A percentile compares a stretch with the other conserved stretches of the same genome.
Evolutionary conservation across 2,888 invertebrate species (phyloP).

Genomic region (Drosophila stalkeri): DNA sequence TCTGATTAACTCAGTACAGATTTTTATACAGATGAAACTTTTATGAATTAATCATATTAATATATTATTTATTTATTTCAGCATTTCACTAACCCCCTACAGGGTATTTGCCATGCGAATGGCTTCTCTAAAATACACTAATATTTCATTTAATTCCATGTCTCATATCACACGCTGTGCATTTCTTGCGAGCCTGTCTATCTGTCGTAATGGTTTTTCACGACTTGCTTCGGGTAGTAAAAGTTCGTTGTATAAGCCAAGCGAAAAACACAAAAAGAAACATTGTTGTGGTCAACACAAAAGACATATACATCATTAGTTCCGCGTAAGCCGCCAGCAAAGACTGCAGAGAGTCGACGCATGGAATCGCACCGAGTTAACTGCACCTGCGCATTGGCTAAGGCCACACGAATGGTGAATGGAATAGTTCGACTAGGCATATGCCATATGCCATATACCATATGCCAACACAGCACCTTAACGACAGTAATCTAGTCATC

Average conservation of each 20-base stretch:
- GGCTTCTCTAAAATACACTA: background rate
- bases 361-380: constrained; percentile 46
- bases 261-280: constrained; percentile 15
- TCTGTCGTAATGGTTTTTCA: constrained; percentile 56
- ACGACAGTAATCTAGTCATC: constrained; percentile 24
- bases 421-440: constrained; percentile 22
- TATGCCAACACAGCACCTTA: constrained; percentile 14
- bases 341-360: constrained; percentile 17
- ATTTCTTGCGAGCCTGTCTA: constrained; percentile 10
- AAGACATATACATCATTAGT: constrained; percentile 63
- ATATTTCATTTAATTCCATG: constrained; percentile 23
- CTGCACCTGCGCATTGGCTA: constrained; percentile 54
- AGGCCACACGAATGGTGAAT: constrained; percentile 45
- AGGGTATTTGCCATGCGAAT: background rate
- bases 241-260: constrained; percentile 65
- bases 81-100: background rate
- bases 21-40: background rate
- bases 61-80: background rate
- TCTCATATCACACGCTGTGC: constrained; percentile 16
- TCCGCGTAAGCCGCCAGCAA: constrained; percentile 57
- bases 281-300: constrained; percentile 57
- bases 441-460: background rate
- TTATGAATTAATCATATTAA: background rate
- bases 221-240: constrained; percentile 64
- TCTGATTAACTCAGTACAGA: too few species aligned